Percentiles rank a stretch among this genome's conserved stretches.
These are phyloP conservation scores for Lordiphosa andalusiaca DNA, from an alignment of 2,888 invertebrate species.

Conservation along the genomic window DNA sequence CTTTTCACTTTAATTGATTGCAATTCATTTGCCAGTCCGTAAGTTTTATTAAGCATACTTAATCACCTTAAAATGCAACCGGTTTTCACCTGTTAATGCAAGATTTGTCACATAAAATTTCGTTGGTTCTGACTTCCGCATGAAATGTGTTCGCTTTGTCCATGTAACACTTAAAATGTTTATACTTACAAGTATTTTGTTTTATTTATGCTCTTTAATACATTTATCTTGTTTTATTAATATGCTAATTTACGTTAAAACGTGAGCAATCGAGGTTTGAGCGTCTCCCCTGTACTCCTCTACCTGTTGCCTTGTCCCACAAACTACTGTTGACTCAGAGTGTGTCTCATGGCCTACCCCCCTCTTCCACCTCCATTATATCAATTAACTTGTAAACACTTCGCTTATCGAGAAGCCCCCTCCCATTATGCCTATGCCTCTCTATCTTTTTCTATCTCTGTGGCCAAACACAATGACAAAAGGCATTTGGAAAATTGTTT, in stretches of 20 bases:
- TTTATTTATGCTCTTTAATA: no score
- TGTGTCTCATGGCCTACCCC: not conserved
- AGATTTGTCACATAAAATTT: no score
- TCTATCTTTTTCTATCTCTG: slow-evolving; percentile 19
- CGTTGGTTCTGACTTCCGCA: no score
- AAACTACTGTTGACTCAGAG: slow-evolving; percentile 21
- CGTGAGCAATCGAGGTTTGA: slow-evolving; percentile 41
- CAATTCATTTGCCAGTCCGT: no score
- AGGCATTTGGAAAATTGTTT: slow-evolving; percentile 37
- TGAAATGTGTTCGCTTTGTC: no score
- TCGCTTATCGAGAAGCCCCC: slow-evolving; percentile 32
- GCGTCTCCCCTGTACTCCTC: no score
- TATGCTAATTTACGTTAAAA: slow-evolving; percentile 36
- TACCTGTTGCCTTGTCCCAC: not conserved
- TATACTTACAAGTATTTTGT: no score
- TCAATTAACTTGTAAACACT: slow-evolving; percentile 53
- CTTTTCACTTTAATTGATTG: no score
- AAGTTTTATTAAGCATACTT: no score
- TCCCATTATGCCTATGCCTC: slow-evolving; percentile 1
- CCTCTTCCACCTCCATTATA: slow-evolving; percentile 25
- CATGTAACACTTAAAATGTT: no score
- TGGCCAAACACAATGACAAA: slow-evolving; percentile 19
- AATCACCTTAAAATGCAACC: not conserved
- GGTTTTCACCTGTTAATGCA: no score
- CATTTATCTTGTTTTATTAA: slow-evolving; percentile 16